Evolutionary conservation across 2,888 invertebrate genomes (phyloP).

Genomic region (Gymnosoma rotundatum): DNA sequence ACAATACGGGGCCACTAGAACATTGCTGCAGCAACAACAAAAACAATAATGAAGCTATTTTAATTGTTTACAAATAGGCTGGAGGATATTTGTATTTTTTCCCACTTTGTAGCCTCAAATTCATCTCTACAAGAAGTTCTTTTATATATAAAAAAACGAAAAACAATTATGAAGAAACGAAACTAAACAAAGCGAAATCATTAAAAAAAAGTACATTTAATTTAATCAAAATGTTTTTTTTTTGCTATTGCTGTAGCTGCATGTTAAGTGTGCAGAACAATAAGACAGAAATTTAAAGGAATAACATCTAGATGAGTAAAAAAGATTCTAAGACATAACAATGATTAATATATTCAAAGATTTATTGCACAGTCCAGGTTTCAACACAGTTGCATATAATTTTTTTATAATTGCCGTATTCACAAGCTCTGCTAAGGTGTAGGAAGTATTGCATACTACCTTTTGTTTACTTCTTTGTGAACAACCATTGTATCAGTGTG

Average conservation of each 20-base stretch:
- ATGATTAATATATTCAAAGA: no score
- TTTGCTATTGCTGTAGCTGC: slow-evolving; percentile 6
- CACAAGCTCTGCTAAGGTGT: no score
- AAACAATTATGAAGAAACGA: not conserved
- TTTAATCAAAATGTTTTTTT: slow-evolving; percentile 15
- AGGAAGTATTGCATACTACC: no score
- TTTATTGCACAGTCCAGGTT: not conserved
- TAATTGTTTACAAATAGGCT: slow-evolving; percentile 70
- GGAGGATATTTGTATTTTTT: slow-evolving; percentile 3
- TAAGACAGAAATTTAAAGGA: slow-evolving; percentile 30
- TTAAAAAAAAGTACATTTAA: slow-evolving; percentile 52
- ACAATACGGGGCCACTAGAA: not conserved
- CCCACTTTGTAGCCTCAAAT: not conserved
- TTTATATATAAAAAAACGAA: not conserved
- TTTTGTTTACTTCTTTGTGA: no score
- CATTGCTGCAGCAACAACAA: slow-evolving; percentile 19
- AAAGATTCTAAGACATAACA: no score
- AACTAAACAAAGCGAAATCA: slow-evolving; percentile 34
- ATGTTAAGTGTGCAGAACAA: slow-evolving; percentile 9
- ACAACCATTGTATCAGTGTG: no score
- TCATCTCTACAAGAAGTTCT: slow-evolving; percentile 3
- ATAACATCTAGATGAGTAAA: not conserved
- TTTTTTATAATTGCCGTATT: no score
- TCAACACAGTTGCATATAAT: no score
- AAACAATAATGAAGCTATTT: slow-evolving; percentile 54